Evolutionary conservation across 1,140 invertebrate genomes (phyloP), one percentile per base, ranked within the genome.

Genomic region (Drosophila orena): DNA sequence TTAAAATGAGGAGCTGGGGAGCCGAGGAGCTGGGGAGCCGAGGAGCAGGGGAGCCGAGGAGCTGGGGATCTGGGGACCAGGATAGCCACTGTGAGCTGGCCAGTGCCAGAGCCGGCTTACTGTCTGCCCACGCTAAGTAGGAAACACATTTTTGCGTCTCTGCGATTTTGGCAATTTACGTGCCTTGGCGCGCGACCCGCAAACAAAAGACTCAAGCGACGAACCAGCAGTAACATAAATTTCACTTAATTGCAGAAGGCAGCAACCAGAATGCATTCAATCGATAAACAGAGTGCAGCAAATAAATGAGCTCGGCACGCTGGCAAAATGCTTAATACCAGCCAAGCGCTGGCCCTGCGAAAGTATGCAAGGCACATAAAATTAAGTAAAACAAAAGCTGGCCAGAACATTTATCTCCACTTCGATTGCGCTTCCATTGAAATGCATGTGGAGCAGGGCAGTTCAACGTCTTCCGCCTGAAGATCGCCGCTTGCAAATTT

Each of bases 181-280:
- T 89, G 84, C 84, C 77, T 57, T 70, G 62, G 64, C 62, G 76
- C 68, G 68, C 76, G 77, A 53, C 72, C 68, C 75, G 66, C 84
- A 90, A 90, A 90, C 85, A 89, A 89, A 89, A 89, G 85, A 90
- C 74, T 89, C 79, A 90, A 89, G 85, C 85, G 85, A 79, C 85
- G 60, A 89, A 90, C 77, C 71, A 70, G 86, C 84, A 64, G 72
- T 89, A 89, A 89, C 85, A 89, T 89, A 89, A 89, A 89, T 89
- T 89, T 89, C 84, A 80, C 84, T 89, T 89, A 89, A 89, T 89
- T 89, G 84, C 84, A 73, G 70, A 75, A 56, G 58, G 70, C 80
- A 83, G 62, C 60, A 61, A 50, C 64, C 78, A 71, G 75, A 88
- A 88, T 79, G 84, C 84, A 88, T 83, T 70, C 81, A 89, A 89